These are phyloP conservation scores for Hetaerina titia DNA, from an alignment of 2,888 invertebrate genomes.

Conservation along the genomic window DNA sequence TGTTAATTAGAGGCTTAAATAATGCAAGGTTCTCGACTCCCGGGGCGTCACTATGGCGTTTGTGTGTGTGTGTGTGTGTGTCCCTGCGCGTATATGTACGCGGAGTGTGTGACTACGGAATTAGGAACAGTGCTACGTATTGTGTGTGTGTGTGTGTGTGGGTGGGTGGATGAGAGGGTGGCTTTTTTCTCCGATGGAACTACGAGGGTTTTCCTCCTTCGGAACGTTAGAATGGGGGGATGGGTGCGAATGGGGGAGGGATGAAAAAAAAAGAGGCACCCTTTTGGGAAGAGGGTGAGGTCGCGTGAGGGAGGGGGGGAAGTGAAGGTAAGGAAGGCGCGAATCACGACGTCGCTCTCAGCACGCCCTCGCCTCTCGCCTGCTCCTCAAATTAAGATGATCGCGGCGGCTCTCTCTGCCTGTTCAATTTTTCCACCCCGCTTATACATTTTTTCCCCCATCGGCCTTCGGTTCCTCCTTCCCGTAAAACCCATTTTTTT, in stretches of 20 bases:
- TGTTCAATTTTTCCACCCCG: neutral
- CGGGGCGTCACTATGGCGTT: neutral
- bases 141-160: neutral
- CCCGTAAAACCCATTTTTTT: neutral
- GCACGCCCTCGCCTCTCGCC: neutral
- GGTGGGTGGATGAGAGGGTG: neutral
- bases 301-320: no score
- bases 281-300: neutral
- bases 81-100: neutral
- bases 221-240: neutral
- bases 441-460: neutral
- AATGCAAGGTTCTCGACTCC: constrained; percentile 12
- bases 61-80: no score
- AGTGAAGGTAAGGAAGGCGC: neutral
- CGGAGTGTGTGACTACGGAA: constrained; percentile 32
- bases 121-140: neutral
- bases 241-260: neutral
- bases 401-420: neutral
- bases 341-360: neutral
- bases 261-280: neutral
- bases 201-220: neutral
- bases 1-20: constrained; percentile 51
- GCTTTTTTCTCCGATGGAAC: neutral
- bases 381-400: neutral
- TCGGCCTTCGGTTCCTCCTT: neutral